phyloP scores from a whole-genome alignment of 2,113 vertebrate genomes.

The Cacatua alba region DNA sequence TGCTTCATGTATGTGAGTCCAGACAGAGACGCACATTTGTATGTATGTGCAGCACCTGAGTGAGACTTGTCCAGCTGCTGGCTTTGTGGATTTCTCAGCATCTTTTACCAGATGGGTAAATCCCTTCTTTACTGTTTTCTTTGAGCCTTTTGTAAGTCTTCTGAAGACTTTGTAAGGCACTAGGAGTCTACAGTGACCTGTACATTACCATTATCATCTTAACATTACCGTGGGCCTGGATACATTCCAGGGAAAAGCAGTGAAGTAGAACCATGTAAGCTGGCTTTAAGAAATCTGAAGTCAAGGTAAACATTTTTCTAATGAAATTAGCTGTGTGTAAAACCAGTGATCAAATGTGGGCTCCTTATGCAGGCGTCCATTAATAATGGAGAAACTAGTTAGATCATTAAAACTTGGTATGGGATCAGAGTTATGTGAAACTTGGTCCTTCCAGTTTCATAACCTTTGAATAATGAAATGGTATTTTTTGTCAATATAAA shows the following conservation, averaged over 20 bases:
- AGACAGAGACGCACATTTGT: background rate
- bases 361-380: background rate
- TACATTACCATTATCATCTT: no score
- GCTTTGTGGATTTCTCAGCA: background rate
- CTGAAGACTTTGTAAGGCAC: background rate
- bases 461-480: no score
- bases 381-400: background rate
- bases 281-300: background rate
- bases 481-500: no score
- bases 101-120: background rate
- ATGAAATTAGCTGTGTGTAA: background rate
- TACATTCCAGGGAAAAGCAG: background rate
- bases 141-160: background rate
- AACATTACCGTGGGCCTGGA: background rate
- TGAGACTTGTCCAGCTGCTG: background rate
- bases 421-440: background rate
- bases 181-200: background rate
- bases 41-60: background rate
- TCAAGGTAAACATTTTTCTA: background rate
- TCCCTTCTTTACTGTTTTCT: background rate
- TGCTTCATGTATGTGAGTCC: background rate
- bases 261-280: background rate
- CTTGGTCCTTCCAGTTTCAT: background rate
- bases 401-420: background rate
- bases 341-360: background rate